phyloP scores from a whole-genome alignment of 2,888 invertebrate genomes.

The Nephrotoma guestfalica region DNA sequence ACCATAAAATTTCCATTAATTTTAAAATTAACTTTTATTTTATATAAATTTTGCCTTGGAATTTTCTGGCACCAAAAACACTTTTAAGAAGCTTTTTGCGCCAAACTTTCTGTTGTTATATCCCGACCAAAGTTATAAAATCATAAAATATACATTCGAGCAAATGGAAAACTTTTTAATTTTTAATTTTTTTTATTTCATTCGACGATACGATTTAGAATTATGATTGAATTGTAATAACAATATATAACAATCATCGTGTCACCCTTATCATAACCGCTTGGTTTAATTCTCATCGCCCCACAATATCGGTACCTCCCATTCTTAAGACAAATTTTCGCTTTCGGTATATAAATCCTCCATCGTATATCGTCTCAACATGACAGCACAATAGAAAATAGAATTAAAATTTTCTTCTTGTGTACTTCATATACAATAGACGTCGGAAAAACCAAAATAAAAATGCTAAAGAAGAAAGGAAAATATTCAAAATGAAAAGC shows the following conservation, averaged over 20 bases:
- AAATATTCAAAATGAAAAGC: neutral
- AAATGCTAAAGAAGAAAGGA: neutral
- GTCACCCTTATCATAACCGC: neutral
- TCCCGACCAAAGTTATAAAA: neutral
- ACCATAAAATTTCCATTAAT: neutral
- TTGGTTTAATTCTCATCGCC: neutral
- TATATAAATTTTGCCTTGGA: neutral
- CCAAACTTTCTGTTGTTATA: neutral
- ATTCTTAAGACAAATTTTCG: neutral
- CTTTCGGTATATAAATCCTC: neutral
- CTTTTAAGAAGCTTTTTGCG: neutral
- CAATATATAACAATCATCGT: neutral
- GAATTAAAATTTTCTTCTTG: neutral
- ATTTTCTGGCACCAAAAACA: neutral
- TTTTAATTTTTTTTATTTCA: neutral
- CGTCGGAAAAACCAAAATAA: neutral
- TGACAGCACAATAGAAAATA: neutral
- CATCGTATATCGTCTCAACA: neutral
- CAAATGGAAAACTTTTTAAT: neutral
- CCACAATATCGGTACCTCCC: neutral
- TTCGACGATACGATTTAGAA: neutral
- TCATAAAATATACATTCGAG: neutral
- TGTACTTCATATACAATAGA: neutral
- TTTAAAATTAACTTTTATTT: neutral
- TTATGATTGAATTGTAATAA: neutral